phyloP scores from a whole-genome alignment of 2,113 vertebrate species.

The Platycercus adscitus region DNA sequence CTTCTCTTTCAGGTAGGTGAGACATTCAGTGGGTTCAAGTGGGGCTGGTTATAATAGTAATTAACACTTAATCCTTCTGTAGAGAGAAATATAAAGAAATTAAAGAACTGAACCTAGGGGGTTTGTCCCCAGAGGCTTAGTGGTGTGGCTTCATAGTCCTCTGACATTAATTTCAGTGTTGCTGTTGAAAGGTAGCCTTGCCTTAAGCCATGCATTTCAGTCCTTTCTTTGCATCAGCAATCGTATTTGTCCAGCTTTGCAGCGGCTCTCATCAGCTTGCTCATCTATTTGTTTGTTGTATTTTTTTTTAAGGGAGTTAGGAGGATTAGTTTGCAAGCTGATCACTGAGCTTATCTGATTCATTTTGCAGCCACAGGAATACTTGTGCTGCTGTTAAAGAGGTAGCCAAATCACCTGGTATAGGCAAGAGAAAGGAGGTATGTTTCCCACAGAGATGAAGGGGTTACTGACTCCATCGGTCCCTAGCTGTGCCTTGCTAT shows the following conservation, averaged over 20 bases:
- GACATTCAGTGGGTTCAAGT: not conserved
- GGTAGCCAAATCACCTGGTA: not conserved
- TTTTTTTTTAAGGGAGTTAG: not conserved
- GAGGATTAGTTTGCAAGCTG: constrained; percentile 39
- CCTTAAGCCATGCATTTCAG: constrained; percentile 10
- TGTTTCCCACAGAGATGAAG: not conserved
- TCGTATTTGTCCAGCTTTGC: constrained; percentile 51
- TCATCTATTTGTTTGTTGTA: constrained; percentile 1
- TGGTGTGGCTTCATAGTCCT: constrained; percentile 16
- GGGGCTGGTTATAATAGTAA: not conserved
- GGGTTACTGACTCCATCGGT: not conserved
- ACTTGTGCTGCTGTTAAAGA: not conserved
- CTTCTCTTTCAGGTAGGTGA: not conserved
- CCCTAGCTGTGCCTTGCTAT: not conserved
- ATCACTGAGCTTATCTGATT: constrained; percentile 15
- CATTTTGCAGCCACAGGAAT: not conserved
- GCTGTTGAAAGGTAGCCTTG: constrained; percentile 28
- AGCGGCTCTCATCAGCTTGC: constrained; percentile 19
- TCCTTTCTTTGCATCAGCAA: constrained; percentile 18
- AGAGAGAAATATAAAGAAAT: constrained; percentile 3
- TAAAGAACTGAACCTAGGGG: not conserved
- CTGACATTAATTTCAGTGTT: constrained; percentile 50
- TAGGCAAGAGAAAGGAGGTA: not conserved
- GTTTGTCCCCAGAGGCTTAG: not conserved
- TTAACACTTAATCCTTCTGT: constrained; percentile 29